Base-by-base conservation (phyloP, 2,888 invertebrate species). In the Tiliacea citrago region DNA sequence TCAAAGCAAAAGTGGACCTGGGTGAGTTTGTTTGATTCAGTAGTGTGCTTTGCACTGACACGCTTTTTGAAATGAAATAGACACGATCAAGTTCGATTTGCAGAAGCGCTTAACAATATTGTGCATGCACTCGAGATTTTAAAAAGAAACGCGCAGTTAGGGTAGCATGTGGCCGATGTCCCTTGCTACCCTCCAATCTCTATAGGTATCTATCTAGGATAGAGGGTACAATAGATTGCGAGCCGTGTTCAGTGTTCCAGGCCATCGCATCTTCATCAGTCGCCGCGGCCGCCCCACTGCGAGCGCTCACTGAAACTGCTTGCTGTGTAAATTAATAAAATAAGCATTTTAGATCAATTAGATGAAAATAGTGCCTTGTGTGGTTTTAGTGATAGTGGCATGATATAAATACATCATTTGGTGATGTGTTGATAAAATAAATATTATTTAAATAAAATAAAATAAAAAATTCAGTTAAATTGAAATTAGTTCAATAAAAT, bases 161-260 rank as follows among this genome's bases (percentile, higher is more conserved):
- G 78, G 69, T 84, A 77, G 75, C 77, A 79, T 81, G 85, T 83
- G 76, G 85, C 70, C 66, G 75, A 71, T 71, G 79, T 77, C 76
- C 80, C 82, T 79, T 78, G 79, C 78, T 79, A 82, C 86, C 86
- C 86, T 86, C 78, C 75, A 88, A 80, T 88, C 80, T 82, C 76
- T 86, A 87, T 88, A 88, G 83, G 82, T 86, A 83, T 81, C 77
- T 86, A 86, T 85, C 87, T 87, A 88, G 86, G 78, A 87, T 85
- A 87, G 79, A 87, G 87, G 88, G 87, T 81, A 83, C 85, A 87
- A 83, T 76, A 87, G 87, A 86, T 91, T 89, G 90, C 90, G 91
- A 91, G 92, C 91, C 87, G 94, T 96, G 96, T 90, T 94, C 95
- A 95, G 78, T 95, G 95, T 95, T 96, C 96, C 96, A 94, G 84